Evolutionary conservation across 2,113 vertebrate species (phyloP), one percentile per base, ranked within the genome.

Genomic region (Athene noctua): DNA sequence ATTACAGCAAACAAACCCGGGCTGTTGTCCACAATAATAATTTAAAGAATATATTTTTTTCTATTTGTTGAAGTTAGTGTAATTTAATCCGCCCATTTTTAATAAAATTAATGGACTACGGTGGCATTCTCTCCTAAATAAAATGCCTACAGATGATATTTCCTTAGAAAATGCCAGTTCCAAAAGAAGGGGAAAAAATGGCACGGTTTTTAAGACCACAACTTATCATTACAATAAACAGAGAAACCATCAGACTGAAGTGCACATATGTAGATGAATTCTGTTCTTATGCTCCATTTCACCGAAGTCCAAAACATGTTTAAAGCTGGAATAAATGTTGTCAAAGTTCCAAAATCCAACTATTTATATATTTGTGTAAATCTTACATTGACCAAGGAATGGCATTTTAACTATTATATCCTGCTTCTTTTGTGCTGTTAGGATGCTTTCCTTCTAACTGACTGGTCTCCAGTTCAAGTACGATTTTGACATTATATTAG

Each of bases 401-500:
- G 86, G 26, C 51, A 77, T 93, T 95, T 93, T 80, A 96, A 91
- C 68, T 95, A 92, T 84, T 77, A 55, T 2, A 42, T 29, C 57
- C 51, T 57, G 6, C 49, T 93, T 58, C 82, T 93, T 97, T 94
- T 91, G 92, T 92, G 81, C 87, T 83, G 18, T 88, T 96, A 79
- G 63, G 66, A 86, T 92, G 42, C 81, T 92, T 74, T 96, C 80
- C 70, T 96, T 77, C 36, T 42, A 82, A 94, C 92, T 86, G 78
- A 80, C 71, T 91, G 86, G 85, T 81, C 68, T 95, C 61, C 84
- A 80, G 94, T 82, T 96, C 91, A 97, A 90, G 55, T 46, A 96
- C 66, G 49, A 94, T 94, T 97, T 97, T 96, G 86, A 85, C 80
- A 72, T 96, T 96, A 88, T 93, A 84, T 25, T 94, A 80, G 36